These are phyloP conservation scores for Aricia artaxerxes DNA, from an alignment of 2,888 invertebrate species.

Conservation along the genomic window DNA sequence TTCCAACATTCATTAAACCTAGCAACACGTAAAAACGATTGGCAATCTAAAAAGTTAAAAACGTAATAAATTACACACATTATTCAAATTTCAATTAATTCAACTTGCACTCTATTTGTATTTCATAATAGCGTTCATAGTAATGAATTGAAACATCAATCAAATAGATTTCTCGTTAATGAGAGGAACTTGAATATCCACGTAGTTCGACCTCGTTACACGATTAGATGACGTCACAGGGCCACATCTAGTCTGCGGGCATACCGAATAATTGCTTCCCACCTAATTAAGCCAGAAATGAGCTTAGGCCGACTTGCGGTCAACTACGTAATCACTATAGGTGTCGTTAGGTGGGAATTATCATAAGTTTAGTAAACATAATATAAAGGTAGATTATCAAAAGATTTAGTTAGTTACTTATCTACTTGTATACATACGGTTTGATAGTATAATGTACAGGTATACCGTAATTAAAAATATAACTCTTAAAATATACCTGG, in stretches of 20 bases:
- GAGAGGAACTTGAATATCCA: not conserved
- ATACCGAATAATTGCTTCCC: constrained; percentile 20
- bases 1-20: too few relatives aligned
- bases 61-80: not conserved
- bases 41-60: not conserved
- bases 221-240: not conserved
- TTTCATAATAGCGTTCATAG: not conserved
- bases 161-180: not conserved
- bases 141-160: not conserved
- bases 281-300: constrained; percentile 16
- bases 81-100: not conserved
- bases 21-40: too few relatives aligned
- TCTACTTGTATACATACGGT: too few relatives aligned
- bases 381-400: not conserved
- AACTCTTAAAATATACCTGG: too few relatives aligned
- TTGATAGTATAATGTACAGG: too few relatives aligned
- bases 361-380: not conserved
- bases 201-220: constrained; percentile 17
- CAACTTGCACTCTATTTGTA: not conserved
- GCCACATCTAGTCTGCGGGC: constrained; percentile 1
- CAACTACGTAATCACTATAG: not conserved
- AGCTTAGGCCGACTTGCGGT: not conserved
- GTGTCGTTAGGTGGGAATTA: not conserved
- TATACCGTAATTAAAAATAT: too few relatives aligned
- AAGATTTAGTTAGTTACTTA: too few relatives aligned